phyloP scores from a whole-genome alignment of 2,113 vertebrate genomes.

The Platysteira castanea region DNA sequence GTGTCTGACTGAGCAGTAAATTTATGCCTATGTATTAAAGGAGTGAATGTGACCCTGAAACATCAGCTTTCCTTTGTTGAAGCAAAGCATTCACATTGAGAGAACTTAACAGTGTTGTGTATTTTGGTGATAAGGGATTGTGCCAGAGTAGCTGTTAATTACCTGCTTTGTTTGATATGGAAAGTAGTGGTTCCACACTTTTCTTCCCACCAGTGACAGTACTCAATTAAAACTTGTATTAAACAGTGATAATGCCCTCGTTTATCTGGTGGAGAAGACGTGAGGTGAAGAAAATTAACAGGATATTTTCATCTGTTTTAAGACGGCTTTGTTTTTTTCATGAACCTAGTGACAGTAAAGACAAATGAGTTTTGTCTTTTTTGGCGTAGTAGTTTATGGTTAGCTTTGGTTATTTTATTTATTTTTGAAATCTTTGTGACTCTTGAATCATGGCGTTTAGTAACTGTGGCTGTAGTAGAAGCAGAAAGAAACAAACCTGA shows the following conservation, averaged over 20 bases:
- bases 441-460: background rate
- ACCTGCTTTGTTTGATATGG: conserved; percentile 76
- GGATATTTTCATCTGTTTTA: conserved; percentile 12
- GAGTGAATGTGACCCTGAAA: conserved; percentile 76
- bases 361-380: background rate
- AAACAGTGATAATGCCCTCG: conserved; percentile 53
- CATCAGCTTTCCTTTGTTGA: conserved; percentile 66
- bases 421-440: background rate
- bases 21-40: conserved; percentile 70
- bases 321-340: background rate
- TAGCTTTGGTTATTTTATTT: background rate
- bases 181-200: conserved; percentile 63
- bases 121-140: conserved; percentile 73
- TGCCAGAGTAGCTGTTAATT: conserved; percentile 76
- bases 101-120: conserved; percentile 71
- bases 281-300: conserved; percentile 54
- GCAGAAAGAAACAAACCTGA: background rate
- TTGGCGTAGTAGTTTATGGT: background rate
- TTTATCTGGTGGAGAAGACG: conserved; percentile 47
- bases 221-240: conserved; percentile 70
- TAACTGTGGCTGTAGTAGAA: background rate
- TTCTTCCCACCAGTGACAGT: conserved; percentile 61
- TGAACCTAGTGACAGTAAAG: background rate
- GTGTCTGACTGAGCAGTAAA: conserved; percentile 73
- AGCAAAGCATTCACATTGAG: conserved; percentile 57